These are phyloP conservation scores for Neoniphon sammara DNA, from an alignment of 2,797 vertebrate genomes.

Conservation along the genomic window DNA sequence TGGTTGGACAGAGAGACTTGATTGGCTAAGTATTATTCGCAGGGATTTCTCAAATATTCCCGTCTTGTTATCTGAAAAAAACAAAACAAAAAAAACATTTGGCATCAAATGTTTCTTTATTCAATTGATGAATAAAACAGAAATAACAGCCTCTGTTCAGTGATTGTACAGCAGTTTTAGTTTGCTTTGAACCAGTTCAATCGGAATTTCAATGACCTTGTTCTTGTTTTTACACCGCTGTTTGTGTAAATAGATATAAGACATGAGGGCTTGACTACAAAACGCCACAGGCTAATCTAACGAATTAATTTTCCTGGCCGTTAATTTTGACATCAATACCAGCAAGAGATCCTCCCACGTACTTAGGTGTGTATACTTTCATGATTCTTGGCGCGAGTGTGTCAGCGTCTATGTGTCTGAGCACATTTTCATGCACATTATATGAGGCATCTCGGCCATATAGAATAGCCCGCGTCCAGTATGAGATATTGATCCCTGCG, in stretches of 20 bases:
- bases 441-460: slow-evolving; percentile 41
- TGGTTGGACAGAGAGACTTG: slow-evolving; percentile 2
- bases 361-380: slow-evolving; percentile 29
- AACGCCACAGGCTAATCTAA: slow-evolving; percentile 40
- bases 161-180: not conserved
- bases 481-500: slow-evolving; percentile 70
- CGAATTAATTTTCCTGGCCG: slow-evolving; percentile 37
- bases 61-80: too few species aligned
- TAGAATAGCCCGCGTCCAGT: slow-evolving; percentile 34
- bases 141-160: not conserved
- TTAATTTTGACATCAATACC: slow-evolving; percentile 43
- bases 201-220: not conserved
- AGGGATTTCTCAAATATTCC: not conserved
- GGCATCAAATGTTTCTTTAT: too few species aligned
- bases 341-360: slow-evolving; percentile 44
- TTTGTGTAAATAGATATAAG: not conserved
- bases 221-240: not conserved
- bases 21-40: slow-evolving; percentile 14
- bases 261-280: not conserved
- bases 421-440: slow-evolving; percentile 48
- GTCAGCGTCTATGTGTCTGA: slow-evolving; percentile 34
- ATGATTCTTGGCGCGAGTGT: slow-evolving; percentile 24
- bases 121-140: not conserved
- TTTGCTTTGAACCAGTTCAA: not conserved
- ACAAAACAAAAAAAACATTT: too few species aligned